phyloP scores from a whole-genome alignment of 2,888 invertebrate genomes.

The Scrobipalpa costella region DNA sequence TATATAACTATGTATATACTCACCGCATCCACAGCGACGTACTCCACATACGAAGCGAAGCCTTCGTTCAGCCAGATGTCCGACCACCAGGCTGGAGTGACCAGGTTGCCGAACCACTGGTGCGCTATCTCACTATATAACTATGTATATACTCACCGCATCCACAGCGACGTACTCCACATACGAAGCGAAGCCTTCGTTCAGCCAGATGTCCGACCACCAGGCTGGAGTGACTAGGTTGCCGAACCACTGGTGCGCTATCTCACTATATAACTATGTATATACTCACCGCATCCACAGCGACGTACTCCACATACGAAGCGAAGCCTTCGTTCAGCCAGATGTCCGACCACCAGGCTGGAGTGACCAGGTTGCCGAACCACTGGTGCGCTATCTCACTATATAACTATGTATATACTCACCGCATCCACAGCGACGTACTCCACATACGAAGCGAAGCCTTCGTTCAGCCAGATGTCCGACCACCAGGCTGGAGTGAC shows the following conservation, averaged over 20 bases:
- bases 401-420: no score
- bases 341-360: constrained; percentile 93
- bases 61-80: constrained; percentile 96
- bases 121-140: constrained; percentile 94
- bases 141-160: constrained; percentile 79
- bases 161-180: constrained; percentile 87
- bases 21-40: constrained; percentile 82
- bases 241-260: constrained; percentile 92
- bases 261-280: no score
- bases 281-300: constrained; percentile 82
- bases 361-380: constrained; percentile 89
- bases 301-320: constrained; percentile 87
- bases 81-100: constrained; percentile 92
- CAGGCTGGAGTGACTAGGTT: constrained; percentile 89
- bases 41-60: constrained; percentile 89
- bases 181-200: constrained; percentile 91
- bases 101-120: constrained; percentile 89
- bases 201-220: constrained; percentile 96
- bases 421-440: constrained; percentile 83
- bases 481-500: constrained; percentile 92
- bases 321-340: constrained; percentile 95
- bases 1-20: no score
- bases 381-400: constrained; percentile 92
- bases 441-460: constrained; percentile 89
- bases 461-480: constrained; percentile 95